Base-by-base conservation (phyloP, 1,140 invertebrate genomes). In the Ips nitidus region DNA sequence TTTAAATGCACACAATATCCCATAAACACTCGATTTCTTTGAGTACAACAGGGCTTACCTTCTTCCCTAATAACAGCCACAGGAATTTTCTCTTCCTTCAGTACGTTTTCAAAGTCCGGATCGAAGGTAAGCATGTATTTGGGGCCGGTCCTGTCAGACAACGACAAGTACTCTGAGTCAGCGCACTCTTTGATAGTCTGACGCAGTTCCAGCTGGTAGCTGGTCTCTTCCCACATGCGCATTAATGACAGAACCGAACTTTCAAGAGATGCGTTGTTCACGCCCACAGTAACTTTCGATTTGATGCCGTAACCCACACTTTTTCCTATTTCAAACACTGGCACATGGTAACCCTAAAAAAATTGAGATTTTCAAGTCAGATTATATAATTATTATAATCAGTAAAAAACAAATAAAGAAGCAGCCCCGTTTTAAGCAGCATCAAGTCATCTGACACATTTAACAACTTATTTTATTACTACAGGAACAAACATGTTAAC, bases 51-150 rank as follows among this genome's bases (percentile, higher is more conserved):
- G 3, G 7, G 7, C 22, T 50, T 92, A 72, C 97, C 97, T 89
- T 99, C 97, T 83, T 99, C 97, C 53, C 97, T 84, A 41, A 99
- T 83, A 0, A 99, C 93, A 5, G 95, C 97, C 1, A 98, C 94
- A 69, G 83, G 85, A 4, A 92, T 84, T 37, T 83, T 80, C 74
- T 80, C 82, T 41, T 76, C 80, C 60, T 81, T 75, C 1, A 83
- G 71, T 1, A 83, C 67, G n/a, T 68, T 69, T 40, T 74, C 69
- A 2, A 81, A 75, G 71, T 89, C 85, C 8, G 91, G 87, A 78
- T 94, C 85, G 73, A 92, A 93, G 0, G 87, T 87, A 0, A 94
- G 81, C 47, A 83, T 85, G 74, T 90, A 93, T 58, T 82, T 82
- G 0, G 90, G 74, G 4, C 70, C 70, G 47, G 47, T 70, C 74